phyloP scores from a whole-genome alignment of 2,888 invertebrate genomes.

The Drosophila hamatofila region DNA sequence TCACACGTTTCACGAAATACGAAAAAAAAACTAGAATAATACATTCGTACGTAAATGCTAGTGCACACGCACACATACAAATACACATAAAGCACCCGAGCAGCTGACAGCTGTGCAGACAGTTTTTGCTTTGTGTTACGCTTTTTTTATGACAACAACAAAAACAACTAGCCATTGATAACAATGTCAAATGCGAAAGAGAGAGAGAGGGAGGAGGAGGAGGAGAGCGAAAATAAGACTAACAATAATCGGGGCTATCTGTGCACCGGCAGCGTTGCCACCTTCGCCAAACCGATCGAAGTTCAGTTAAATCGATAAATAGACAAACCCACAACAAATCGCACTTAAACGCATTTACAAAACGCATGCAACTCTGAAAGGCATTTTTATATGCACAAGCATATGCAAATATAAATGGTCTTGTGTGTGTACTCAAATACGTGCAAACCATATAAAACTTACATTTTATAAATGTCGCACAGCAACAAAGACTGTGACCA shows the following conservation, averaged over 20 bases:
- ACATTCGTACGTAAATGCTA: conserved; percentile 19
- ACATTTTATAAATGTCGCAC: conserved; percentile 32
- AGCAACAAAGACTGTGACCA: conserved; percentile 6
- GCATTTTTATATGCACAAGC: background rate
- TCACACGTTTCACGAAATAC: conserved; percentile 37
- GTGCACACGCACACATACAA: conserved; percentile 24
- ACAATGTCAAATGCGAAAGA: conserved; percentile 59
- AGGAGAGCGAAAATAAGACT: background rate
- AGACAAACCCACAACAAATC: conserved; percentile 33
- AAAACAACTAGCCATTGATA: conserved; percentile 55
- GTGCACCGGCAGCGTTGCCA: conserved; percentile 42
- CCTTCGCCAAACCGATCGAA: conserved; percentile 45
- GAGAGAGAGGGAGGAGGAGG: background rate
- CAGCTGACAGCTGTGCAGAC: conserved; percentile 76
- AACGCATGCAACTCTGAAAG: conserved; percentile 21
- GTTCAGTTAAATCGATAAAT: conserved; percentile 51
- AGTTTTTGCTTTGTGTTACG: conserved; percentile 64
- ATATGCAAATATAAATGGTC: conserved; percentile 30
- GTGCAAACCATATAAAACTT: conserved; percentile 44
- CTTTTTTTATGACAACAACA: conserved; percentile 46
- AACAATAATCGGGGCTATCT: conserved; percentile 26
- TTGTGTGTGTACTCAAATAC: conserved; percentile 36
- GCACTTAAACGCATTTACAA: conserved; percentile 31
- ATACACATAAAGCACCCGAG: conserved; percentile 27
- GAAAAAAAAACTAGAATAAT: conserved; percentile 21